Base-by-base conservation (phyloP, 1,140 invertebrate species). In the Eumeta japonica region DNA sequence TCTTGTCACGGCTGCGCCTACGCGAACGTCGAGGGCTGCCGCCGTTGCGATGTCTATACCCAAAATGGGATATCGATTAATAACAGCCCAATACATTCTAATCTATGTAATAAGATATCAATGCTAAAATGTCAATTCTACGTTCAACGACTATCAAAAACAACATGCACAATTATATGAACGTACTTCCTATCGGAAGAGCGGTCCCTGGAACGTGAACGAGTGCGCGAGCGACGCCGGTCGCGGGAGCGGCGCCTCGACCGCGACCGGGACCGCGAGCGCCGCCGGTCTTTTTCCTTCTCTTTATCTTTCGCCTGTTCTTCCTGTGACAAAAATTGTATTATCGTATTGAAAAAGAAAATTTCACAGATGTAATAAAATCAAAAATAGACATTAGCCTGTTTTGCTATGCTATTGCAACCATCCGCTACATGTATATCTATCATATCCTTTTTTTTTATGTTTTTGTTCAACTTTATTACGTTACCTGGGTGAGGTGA, bases 231-330 rank as follows among this genome's bases (percentile, higher is more conserved):
- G 14, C 64, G 60, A 3, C 63, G 58, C 4, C 64, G 56, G 9
- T 62, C 75, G 1, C 66, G 55, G 2, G 62, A 65, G 4, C 66
- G 54, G 4, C 58, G 52, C 2, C 19, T 3, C 13, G 60, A 65
- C 2, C 47, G 42, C 54, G 57, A 0, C 2, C 64, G 57, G 3
- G 63, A 76, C 5, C 74, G 52, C 14, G 68, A 57, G 5, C 66
- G 48, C 3, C 70, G 60, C 11, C 74, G 70, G 15, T 70, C 63
- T 45, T 68, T 66, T 9, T 64, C 61, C 39, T 71, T 62, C 4
- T 67, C 57, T 47, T 60, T 62, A 39, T 66, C 61, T 39, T 62
- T 66, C 32, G 56, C 53, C 37, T 72, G 56, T 31, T 68, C 64
- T 32, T 68, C 62, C 60, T 66, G 14, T n/a, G 12, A 15, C 7